Conservation (phyloP, 2,888 invertebrate genomes). For the Drosophila neutralis region DNA sequence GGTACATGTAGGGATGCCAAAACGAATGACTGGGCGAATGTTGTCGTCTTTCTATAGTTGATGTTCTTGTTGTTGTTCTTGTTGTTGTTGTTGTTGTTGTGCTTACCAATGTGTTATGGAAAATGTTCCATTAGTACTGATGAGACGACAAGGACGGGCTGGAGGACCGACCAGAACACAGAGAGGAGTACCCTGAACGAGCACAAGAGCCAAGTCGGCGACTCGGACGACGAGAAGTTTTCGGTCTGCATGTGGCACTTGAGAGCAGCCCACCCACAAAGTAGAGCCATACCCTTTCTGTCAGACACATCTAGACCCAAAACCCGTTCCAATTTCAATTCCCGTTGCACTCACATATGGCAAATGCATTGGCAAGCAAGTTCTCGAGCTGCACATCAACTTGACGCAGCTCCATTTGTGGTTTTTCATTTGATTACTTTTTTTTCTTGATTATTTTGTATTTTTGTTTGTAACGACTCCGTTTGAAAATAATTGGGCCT, state of each 20-base stretch:
- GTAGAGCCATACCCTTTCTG: neutral
- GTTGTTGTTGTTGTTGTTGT: constrained; percentile 44
- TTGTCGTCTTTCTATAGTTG: constrained; percentile 38
- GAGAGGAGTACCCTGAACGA: constrained; percentile 8
- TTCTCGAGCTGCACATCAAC: constrained; percentile 22
- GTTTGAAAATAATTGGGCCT: constrained; percentile 39
- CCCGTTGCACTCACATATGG: constrained; percentile 43
- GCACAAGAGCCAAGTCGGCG: constrained; percentile 26
- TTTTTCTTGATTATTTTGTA: neutral
- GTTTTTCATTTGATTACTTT: neutral
- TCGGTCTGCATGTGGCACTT: constrained; percentile 41
- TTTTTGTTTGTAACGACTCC: neutral
- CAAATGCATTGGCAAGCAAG: constrained; percentile 40
- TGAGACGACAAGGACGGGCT: constrained; percentile 59
- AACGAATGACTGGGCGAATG: constrained; percentile 48
- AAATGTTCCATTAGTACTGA: constrained; percentile 82
- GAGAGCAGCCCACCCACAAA: constrained; percentile 19
- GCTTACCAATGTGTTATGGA: constrained; percentile 74
- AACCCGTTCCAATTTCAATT: constrained; percentile 21
- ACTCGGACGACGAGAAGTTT: constrained; percentile 42
- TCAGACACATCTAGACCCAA: neutral
- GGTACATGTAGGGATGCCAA: constrained; percentile 12
- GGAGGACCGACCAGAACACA: constrained; percentile 14
- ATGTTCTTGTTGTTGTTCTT: constrained; percentile 16
- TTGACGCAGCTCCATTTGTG: constrained; percentile 28